Conservation (phyloP, 2,113 vertebrate species). For the Proteles cristata region DNA sequence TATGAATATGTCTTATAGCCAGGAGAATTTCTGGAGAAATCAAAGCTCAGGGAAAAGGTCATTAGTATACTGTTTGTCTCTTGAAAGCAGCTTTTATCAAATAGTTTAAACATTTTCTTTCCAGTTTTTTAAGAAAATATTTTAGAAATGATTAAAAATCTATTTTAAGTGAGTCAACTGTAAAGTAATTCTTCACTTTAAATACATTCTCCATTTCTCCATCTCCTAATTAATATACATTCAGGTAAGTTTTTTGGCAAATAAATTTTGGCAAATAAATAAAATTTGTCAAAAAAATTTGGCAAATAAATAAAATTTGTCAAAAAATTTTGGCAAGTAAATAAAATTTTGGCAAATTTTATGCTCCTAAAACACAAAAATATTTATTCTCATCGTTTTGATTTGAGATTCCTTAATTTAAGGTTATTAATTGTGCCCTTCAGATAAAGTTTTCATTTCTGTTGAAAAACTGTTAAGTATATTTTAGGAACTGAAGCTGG, state of each 20-base stretch:
- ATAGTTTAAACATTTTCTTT: slow-evolving; percentile 60
- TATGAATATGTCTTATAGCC: slow-evolving; percentile 50
- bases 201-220: not conserved
- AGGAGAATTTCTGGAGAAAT: slow-evolving; percentile 59
- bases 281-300: no score
- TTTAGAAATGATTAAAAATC: slow-evolving; percentile 56
- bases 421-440: slow-evolving; percentile 26
- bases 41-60: slow-evolving; percentile 50
- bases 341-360: not conserved
- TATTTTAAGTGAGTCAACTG: slow-evolving; percentile 6
- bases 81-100: slow-evolving; percentile 67
- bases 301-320: no score
- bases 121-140: slow-evolving; percentile 56
- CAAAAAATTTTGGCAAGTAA: no score
- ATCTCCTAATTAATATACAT: slow-evolving; percentile 28
- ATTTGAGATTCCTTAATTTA: slow-evolving; percentile 42
- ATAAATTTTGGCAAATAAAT: not conserved
- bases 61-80: not conserved
- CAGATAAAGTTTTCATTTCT: slow-evolving; percentile 29
- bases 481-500: slow-evolving; percentile 42
- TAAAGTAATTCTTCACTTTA: not conserved
- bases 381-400: slow-evolving; percentile 14
- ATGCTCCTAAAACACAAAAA: slow-evolving; percentile 40
- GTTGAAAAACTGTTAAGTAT: not conserved
- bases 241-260: slow-evolving; percentile 18